Conservation (phyloP, 2,888 invertebrate genomes). For the Pedicia rivosa region DNA sequence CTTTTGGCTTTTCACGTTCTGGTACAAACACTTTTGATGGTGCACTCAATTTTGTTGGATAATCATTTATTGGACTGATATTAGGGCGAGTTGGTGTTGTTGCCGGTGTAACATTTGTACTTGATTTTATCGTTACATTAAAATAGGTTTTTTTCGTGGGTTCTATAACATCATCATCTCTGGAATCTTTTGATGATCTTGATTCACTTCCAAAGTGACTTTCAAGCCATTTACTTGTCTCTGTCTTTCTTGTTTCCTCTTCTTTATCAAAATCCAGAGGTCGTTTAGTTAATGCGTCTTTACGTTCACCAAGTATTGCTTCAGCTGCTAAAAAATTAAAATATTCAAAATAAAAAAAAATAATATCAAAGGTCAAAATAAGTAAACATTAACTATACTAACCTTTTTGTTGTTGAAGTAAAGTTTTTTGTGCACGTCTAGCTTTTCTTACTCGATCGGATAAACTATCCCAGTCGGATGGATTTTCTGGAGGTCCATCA, state of each 20-base stretch:
- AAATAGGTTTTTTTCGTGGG: constrained; percentile 58
- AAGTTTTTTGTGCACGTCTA: constrained; percentile 33
- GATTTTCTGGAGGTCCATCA: constrained; percentile 46
- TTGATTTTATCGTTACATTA: constrained; percentile 57
- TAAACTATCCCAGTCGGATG: constrained; percentile 59
- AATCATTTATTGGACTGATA: constrained; percentile 10
- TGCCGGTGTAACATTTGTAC: constrained; percentile 30
- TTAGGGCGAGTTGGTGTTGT: constrained; percentile 28
- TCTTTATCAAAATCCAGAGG: constrained; percentile 76
- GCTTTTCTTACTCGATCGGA: constrained; percentile 57
- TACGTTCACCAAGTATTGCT: constrained; percentile 41
- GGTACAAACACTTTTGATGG: constrained; percentile 38
- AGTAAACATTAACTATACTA: constrained; percentile 8
- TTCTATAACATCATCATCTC: constrained; percentile 41
- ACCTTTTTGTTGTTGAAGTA: constrained; percentile 36
- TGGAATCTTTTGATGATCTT: constrained; percentile 41
- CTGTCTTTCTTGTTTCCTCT: constrained; percentile 75
- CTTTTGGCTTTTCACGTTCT: constrained; percentile 31
- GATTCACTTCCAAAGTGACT: constrained; percentile 82
- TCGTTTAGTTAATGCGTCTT: constrained; percentile 64
- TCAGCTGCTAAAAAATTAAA: constrained; percentile 18
- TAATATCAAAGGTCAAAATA: not conserved
- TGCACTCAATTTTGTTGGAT: constrained; percentile 18
- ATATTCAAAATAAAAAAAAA: not conserved
- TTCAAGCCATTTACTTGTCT: constrained; percentile 83